These are phyloP conservation scores for Fistularia tabacaria DNA, from an alignment of 2,797 vertebrate species.

Conservation along the genomic window DNA sequence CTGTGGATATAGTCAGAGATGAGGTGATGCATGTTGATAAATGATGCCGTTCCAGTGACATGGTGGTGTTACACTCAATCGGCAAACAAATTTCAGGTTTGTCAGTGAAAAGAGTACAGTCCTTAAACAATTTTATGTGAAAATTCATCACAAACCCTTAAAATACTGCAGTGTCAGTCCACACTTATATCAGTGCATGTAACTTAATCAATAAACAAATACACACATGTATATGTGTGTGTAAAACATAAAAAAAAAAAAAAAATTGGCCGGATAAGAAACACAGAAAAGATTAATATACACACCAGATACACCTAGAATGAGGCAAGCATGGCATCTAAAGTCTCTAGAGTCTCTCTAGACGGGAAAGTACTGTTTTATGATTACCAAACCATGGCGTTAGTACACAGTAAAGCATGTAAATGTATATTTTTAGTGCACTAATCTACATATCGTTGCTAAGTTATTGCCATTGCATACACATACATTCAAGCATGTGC, in stretches of 20 bases:
- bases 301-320: slow-evolving; percentile 22
- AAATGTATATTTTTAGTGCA: slow-evolving; percentile 35
- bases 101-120: slow-evolving; percentile 16
- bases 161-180: slow-evolving; percentile 23
- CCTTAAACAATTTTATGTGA: slow-evolving; percentile 20
- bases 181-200: slow-evolving; percentile 27
- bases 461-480: slow-evolving; percentile 48
- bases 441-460: slow-evolving; percentile 45
- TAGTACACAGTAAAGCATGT: slow-evolving; percentile 45
- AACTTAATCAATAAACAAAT: slow-evolving; percentile 23
- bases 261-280: slow-evolving; percentile 22
- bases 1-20: slow-evolving; percentile 36
- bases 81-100: slow-evolving; percentile 27
- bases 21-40: slow-evolving; percentile 33
- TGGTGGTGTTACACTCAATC: slow-evolving; percentile 21
- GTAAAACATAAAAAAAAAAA: slow-evolving; percentile 18
- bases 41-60: slow-evolving; percentile 12
- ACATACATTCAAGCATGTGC: slow-evolving; percentile 51
- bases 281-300: slow-evolving; percentile 16
- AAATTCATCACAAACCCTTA: slow-evolving; percentile 31
- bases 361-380: slow-evolving; percentile 46
- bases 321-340: slow-evolving; percentile 23
- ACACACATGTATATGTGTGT: not conserved
- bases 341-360: slow-evolving; percentile 18
- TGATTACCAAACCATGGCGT: slow-evolving; percentile 25